Conservation (phyloP, 2,797 vertebrate species). For the Odontamblyopus rebecca region DNA sequence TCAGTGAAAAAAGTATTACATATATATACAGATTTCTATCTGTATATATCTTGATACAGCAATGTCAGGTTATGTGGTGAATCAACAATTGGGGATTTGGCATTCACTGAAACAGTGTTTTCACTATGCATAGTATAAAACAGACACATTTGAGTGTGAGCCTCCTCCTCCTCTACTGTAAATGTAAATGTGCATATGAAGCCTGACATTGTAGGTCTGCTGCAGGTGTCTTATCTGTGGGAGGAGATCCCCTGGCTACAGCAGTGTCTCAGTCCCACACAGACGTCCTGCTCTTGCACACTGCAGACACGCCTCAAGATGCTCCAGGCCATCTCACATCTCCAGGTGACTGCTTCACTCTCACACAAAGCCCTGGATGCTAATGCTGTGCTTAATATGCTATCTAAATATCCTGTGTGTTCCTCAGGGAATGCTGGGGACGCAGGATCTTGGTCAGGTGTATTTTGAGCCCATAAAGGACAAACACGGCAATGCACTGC, state of each 20-base stretch:
- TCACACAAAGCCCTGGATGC: background rate
- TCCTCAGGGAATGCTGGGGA: slow-evolving; percentile 83
- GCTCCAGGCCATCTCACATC: slow-evolving; percentile 85
- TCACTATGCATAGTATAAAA: background rate
- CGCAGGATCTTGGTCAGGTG: slow-evolving; percentile 87
- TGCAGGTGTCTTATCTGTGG: slow-evolving; percentile 88
- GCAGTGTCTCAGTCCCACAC: slow-evolving; percentile 84
- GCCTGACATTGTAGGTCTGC: background rate
- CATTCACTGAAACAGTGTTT: background rate
- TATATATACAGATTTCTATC: background rate
- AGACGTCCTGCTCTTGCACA: slow-evolving; percentile 87
- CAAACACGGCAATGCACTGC: slow-evolving; percentile 87
- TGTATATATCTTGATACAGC: too few relatives aligned
- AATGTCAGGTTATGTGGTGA: background rate
- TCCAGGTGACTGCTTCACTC: slow-evolving; percentile 78
- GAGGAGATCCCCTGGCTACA: slow-evolving; percentile 88
- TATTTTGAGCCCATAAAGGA: slow-evolving; percentile 91
- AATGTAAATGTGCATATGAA: background rate
- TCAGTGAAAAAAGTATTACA: background rate
- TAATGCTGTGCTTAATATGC: background rate
- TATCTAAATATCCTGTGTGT: background rate
- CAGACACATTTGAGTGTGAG: background rate
- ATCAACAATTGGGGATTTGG: background rate
- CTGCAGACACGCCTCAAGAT: slow-evolving; percentile 90
- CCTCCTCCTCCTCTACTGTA: background rate